Evolutionary conservation across 2,797 vertebrate species (phyloP), one percentile per base, ranked within the genome.

Genomic region (Sciurus vulgaris): DNA sequence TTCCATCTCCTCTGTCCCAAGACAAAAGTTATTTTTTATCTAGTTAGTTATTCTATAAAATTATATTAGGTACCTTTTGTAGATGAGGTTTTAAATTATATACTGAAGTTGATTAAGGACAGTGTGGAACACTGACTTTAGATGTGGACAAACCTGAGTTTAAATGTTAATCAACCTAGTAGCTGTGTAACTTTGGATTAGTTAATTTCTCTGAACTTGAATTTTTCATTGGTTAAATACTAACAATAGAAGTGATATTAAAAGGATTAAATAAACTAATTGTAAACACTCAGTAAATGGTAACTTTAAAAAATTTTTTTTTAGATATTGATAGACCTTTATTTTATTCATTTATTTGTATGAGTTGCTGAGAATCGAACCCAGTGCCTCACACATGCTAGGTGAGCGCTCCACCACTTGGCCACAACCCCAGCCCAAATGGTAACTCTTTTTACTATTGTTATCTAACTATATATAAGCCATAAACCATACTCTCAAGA

Each of bases 241-340:
- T 84, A 69, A 84, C 33, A 86, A 54, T 65, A 51, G 56, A 88
- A 81, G 20, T 81, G 65, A 28, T 73, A 63, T 47, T 76, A 56
- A 44, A 65, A 79, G 54, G 13, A 86, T 81, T 89, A 85, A 79
- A 59, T 89, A 49, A 95, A 28, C 67, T 89, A 56, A 74, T 54
- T 92, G 47, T 76, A 61, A 83, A 88, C 76, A 8, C 33, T 78
- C 26, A 85, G 7, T 92, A 83, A 59, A 17, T 73, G 26, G 20
- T 56, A 30, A 33, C 15, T 38, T 38, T 3, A 38, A 38, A 38
- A 38, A 38, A 38, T 3, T 3, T 38, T 38, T 38, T 38, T 38
- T 38, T 38, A 38, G 38, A 38, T 38, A 38, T 38, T 38, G 38
- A 38, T 38, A 38, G 38, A 38, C 38, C 38, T 38, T 38, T 38